Percentiles rank a stretch among this genome's conserved stretches.
These are phyloP conservation scores for Parthenolecanium corni DNA, from an alignment of 2,888 invertebrate species.

Conservation along the genomic window DNA sequence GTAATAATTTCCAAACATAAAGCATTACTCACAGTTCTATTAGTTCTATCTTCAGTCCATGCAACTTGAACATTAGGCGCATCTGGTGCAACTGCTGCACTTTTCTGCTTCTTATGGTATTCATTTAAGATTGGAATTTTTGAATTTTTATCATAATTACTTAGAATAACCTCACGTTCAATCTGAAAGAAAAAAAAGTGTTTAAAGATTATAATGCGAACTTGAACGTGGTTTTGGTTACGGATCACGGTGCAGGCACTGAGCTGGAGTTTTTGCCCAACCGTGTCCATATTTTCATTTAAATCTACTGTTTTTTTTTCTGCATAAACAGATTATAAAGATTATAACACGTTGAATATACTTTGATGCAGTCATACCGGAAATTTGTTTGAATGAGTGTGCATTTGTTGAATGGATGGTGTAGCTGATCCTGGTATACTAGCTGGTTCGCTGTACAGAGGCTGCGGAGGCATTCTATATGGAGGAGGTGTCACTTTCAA, in stretches of 20 bases:
- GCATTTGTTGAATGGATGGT: slow-evolving; percentile 41
- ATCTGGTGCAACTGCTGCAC: slow-evolving; percentile 57
- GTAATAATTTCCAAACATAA: too few relatives aligned
- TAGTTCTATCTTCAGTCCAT: slow-evolving; percentile 46
- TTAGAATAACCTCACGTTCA: slow-evolving; percentile 64
- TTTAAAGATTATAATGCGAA: background rate
- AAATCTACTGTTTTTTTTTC: background rate
- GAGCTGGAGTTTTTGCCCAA: background rate
- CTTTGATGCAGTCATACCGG: slow-evolving; percentile 50
- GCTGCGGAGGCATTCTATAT: slow-evolving; percentile 58
- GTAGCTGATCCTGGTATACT: slow-evolving; percentile 37
- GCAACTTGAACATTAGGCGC: slow-evolving; percentile 60
- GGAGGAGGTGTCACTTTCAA: slow-evolving; percentile 50
- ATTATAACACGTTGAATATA: too few relatives aligned
- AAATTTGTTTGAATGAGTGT: slow-evolving; percentile 68
- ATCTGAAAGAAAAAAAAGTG: slow-evolving; percentile 44
- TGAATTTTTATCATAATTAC: slow-evolving; percentile 61
- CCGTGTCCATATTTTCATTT: background rate
- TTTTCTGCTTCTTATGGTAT: slow-evolving; percentile 47
- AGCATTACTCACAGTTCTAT: slow-evolving; percentile 15
- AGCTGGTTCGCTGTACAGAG: slow-evolving; percentile 39
- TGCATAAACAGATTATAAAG: too few relatives aligned
- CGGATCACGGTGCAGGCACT: background rate
- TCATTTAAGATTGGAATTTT: slow-evolving; percentile 67
- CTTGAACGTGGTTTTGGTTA: background rate